Conservation (phyloP, 2,797 vertebrate species). For the Tokudaia tokunoshimensis region DNA sequence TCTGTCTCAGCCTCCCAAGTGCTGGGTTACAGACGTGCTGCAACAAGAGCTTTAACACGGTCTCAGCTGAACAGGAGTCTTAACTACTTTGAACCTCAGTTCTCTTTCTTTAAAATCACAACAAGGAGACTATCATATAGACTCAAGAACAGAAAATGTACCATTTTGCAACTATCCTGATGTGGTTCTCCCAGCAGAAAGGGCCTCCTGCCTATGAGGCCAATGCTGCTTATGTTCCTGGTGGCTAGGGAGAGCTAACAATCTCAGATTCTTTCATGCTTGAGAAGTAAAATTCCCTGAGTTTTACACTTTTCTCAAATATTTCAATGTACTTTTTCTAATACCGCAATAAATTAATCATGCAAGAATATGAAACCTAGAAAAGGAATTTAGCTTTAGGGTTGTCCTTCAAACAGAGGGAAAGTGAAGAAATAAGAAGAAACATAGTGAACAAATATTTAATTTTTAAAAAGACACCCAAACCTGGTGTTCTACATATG, state of each 20-base stretch:
- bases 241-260: not conserved
- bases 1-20: not conserved
- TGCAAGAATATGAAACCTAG: not conserved
- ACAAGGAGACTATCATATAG: not conserved
- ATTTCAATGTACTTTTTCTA: constrained; percentile 37
- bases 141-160: constrained; percentile 14
- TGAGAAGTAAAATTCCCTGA: constrained; percentile 34
- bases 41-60: too few species aligned
- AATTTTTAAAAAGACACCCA: not conserved
- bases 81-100: not conserved
- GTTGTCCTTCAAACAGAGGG: not conserved
- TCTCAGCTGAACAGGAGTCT: constrained; percentile 47
- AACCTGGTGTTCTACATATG: not conserved
- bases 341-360: constrained; percentile 24
- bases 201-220: not conserved
- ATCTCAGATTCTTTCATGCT: not conserved
- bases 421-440: not conserved
- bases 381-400: not conserved
- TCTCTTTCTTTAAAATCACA: constrained; percentile 14
- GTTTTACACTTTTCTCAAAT: constrained; percentile 47
- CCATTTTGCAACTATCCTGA: constrained; percentile 13
- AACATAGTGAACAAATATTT: not conserved
- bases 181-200: constrained; percentile 5
- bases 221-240: not conserved
- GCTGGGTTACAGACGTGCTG: not conserved